These are phyloP conservation scores for Montipora capricornis DNA, from an alignment of 64 coral and sea anemone species.

Conservation along the genomic window DNA sequence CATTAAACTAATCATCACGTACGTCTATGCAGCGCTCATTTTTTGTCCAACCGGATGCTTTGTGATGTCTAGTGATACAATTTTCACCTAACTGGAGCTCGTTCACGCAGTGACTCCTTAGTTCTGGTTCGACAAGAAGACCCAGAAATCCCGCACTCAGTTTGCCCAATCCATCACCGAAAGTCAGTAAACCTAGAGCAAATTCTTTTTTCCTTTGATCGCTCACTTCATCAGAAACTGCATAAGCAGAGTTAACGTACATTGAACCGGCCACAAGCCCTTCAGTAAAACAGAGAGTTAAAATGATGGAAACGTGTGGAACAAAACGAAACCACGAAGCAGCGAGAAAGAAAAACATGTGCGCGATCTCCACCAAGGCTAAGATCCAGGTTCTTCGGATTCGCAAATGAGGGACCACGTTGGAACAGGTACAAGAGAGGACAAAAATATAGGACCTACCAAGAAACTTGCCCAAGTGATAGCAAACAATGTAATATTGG, in stretches of 20 bases:
- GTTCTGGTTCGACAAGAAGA: constrained; percentile 28
- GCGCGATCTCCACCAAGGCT: constrained; percentile 11
- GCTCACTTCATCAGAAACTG: constrained; percentile 27
- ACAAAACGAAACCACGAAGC: constrained; percentile 63
- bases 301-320: constrained; percentile 45
- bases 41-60: constrained; percentile 3
- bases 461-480: constrained; percentile 64
- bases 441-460: constrained; percentile 68
- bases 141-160: constrained; percentile 37
- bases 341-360: constrained; percentile 57
- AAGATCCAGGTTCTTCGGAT: constrained; percentile 65
- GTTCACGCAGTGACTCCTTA: constrained; percentile 38
- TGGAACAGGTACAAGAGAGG: constrained; percentile 38
- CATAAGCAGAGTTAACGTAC: constrained; percentile 54
- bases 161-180: neutral
- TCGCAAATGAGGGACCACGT: constrained; percentile 39
- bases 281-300: constrained; percentile 41
- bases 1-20: neutral
- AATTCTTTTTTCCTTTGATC: constrained; percentile 41
- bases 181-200: constrained; percentile 21
- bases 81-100: constrained; percentile 10
- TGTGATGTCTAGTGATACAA: constrained; percentile 55
- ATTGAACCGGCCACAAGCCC: constrained; percentile 51
- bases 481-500: constrained; percentile 68
- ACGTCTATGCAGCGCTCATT: neutral